A percentile compares a stretch with the other conserved stretches of the same genome.
These are phyloP conservation scores for Pelodytes ibericus DNA, from an alignment of 2,797 vertebrate species.

Conservation along the genomic window DNA sequence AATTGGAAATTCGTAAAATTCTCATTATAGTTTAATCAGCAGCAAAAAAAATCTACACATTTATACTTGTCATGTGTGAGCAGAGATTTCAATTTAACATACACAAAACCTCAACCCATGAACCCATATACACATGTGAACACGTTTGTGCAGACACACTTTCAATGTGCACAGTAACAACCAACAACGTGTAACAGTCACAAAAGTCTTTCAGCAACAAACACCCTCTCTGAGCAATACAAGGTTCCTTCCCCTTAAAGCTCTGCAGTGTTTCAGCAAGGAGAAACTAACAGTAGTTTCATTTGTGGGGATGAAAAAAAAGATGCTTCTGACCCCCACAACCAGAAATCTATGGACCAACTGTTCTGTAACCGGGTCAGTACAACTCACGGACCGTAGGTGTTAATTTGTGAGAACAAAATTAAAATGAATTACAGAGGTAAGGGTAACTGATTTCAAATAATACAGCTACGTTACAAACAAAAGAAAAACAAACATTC, in stretches of 20 bases:
- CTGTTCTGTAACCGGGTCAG: too few species aligned
- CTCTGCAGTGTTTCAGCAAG: not conserved
- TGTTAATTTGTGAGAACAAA: conserved; percentile 4
- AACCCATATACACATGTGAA: not conserved
- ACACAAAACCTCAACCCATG: not conserved
- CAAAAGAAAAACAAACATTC: not conserved
- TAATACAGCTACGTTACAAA: not conserved
- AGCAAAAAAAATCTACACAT: conserved; percentile 35
- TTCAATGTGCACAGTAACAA: not conserved
- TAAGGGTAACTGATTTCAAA: not conserved
- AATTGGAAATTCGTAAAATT: too few species aligned
- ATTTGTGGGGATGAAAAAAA: not conserved
- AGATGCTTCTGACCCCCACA: not conserved
- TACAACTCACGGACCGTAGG: too few species aligned
- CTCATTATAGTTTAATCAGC: conserved; percentile 46
- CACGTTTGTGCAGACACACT: not conserved
- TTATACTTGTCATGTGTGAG: conserved; percentile 19
- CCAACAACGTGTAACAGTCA: not conserved
- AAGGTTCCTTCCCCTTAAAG: not conserved
- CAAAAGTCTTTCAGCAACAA: not conserved
- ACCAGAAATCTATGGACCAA: too few species aligned
- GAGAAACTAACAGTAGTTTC: not conserved
- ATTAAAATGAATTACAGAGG: not conserved
- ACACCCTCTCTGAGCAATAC: not conserved
- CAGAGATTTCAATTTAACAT: conserved; percentile 20